These are phyloP conservation scores for Alligator sinensis DNA, from an alignment of 2,113 vertebrate genomes.

Conservation along the genomic window DNA sequence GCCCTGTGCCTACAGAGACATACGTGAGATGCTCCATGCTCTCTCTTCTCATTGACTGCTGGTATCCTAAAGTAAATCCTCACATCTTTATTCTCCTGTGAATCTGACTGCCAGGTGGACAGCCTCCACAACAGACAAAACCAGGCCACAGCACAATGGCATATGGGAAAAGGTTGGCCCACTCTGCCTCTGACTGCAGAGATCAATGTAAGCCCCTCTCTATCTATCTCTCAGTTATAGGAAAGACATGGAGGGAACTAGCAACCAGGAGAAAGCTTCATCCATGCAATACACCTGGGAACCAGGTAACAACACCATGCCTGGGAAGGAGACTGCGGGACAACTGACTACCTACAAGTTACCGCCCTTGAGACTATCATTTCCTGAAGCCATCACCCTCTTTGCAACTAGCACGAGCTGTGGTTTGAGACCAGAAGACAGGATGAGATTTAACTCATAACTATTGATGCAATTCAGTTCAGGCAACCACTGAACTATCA, in stretches of 20 bases:
- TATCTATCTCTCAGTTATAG: neutral
- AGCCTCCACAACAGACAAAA: neutral
- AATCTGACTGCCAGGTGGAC: neutral
- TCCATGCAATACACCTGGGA: neutral
- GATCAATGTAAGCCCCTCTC: neutral
- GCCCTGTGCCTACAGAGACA: neutral
- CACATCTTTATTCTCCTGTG: neutral
- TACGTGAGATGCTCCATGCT: rapidly evolving
- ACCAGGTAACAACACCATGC: neutral
- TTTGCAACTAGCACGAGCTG: neutral
- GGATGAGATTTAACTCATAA: neutral
- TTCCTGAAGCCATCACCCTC: neutral
- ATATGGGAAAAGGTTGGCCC: neutral
- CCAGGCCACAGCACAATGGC: rapidly evolving
- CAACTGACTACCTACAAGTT: neutral
- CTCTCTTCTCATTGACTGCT: neutral
- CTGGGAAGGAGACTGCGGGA: neutral
- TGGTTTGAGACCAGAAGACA: neutral
- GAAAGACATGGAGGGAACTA: neutral
- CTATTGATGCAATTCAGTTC: neutral
- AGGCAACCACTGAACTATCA: neutral
- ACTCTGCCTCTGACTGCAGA: rapidly evolving
- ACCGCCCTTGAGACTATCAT: neutral
- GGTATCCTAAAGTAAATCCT: rapidly evolving
- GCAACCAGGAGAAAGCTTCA: neutral